These are phyloP conservation scores for Drosophila kikkawai DNA, from an alignment of 1,140 invertebrate genomes.

Conservation along the genomic window DNA sequence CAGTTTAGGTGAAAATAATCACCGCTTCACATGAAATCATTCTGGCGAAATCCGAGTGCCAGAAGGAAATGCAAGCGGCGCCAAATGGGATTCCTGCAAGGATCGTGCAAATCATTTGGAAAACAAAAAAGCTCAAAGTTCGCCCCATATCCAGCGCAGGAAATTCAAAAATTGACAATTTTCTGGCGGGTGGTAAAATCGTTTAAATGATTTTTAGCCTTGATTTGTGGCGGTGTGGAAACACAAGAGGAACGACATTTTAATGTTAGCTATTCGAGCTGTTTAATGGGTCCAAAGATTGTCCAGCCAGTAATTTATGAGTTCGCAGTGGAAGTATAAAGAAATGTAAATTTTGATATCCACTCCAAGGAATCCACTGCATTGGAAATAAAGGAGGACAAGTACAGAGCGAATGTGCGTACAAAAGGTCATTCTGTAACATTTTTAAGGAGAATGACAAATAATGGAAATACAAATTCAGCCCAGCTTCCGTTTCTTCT, in stretches of 20 bases:
- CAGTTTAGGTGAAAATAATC: constrained; percentile 83
- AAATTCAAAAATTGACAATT: constrained; percentile 80
- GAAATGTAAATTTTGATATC: constrained; percentile 25
- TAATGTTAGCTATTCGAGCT: constrained; percentile 28
- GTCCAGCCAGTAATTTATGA: constrained; percentile 32
- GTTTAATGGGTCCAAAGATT: constrained; percentile 38
- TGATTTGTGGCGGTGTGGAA: constrained; percentile 61
- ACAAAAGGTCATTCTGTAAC: constrained; percentile 33
- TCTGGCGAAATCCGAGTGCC: constrained; percentile 69
- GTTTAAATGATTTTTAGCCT: constrained; percentile 72
- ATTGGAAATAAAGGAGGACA: constrained; percentile 8
- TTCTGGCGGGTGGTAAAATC: constrained; percentile 44
- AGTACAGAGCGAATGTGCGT: neutral
- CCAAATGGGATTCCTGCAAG: constrained; percentile 39
- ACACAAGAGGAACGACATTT: constrained; percentile 25
- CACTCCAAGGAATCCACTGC: constrained; percentile 22
- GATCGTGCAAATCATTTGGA: constrained; percentile 20
- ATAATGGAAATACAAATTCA: constrained; percentile 59
- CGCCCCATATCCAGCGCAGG: constrained; percentile 67
- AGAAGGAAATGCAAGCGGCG: constrained; percentile 65
- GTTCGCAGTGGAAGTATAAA: constrained; percentile 9
- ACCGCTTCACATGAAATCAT: constrained; percentile 85
- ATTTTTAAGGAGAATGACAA: constrained; percentile 5
- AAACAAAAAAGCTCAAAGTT: constrained; percentile 60
- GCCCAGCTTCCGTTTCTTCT: constrained; percentile 51